Base-by-base conservation (phyloP, 1,140 invertebrate species). In the Drosophila serrata region DNA sequence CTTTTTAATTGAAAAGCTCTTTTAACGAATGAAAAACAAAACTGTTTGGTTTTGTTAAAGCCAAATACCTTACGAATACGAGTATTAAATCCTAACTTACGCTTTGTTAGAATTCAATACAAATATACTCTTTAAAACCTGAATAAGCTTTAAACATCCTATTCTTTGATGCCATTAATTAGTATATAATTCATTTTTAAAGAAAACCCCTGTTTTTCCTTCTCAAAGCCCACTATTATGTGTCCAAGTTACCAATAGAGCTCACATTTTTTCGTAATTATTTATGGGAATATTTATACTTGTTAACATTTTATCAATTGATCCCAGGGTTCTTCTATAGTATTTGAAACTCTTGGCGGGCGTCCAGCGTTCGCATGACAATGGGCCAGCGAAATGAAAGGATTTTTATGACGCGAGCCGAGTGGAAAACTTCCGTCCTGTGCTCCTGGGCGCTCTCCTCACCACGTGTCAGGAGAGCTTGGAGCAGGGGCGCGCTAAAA, bases 311-410 rank as follows among this genome's bases (percentile, higher is more conserved):
- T 43, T 42, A 42, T 31, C 35, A 33, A 51, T 76, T 65, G 53
- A 76, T 58, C 55, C 33, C 31, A 27, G 40, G 43, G 4, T 33
- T 37, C 40, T 35, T 13, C 45, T 43, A 35, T 75, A 57, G 39
- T 46, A 57, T 69, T 46, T 17, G 49, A 77, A 60, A 57, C 63
- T 77, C 74, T 39, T 77, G 64, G 74, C 74, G 59, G 75, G 82
- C 51, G 84, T 79, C 80, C 84, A 76, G 31, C 68, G 84, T 74
- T 87, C 75, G 56, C 76, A 87, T 87, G 82, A 80, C 82, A 87
- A 88, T 87, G 53, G 68, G 11, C 27, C 39, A 40, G 35, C 45
- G 17, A 55, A 57, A 11, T 69, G 53, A 67, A 58, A 60, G 84
- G 80, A 87, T 79, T 88, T 76, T 67, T 76, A 76, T 76, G 53